These are phyloP conservation scores for Parasteatoda lunata DNA, from an alignment of 2,888 invertebrate genomes.

Conservation along the genomic window DNA sequence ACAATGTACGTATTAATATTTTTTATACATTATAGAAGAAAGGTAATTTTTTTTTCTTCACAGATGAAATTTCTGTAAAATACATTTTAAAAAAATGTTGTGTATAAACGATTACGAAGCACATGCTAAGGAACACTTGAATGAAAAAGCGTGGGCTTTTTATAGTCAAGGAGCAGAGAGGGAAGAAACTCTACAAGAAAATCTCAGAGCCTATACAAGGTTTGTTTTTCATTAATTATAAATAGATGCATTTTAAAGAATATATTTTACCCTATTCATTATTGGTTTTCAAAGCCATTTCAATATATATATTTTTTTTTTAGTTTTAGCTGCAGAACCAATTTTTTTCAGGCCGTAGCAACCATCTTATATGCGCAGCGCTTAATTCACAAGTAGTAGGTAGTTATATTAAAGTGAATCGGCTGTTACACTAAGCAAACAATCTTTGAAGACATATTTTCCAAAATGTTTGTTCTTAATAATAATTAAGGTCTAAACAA, in stretches of 20 bases:
- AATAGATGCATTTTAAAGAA: not conserved
- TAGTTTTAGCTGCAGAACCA: not conserved
- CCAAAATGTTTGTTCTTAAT: too few relatives aligned
- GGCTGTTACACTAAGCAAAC: not conserved
- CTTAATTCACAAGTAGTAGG: not conserved
- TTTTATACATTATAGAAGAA: too few relatives aligned
- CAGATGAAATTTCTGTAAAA: too few relatives aligned
- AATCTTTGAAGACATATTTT: not conserved
- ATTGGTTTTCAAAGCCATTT: too few relatives aligned
- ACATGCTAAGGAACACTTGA: conserved; percentile 80
- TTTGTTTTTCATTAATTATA: not conserved
- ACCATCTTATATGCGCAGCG: too few relatives aligned
- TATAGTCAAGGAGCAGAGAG: conserved; percentile 90
- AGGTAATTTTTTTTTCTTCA: too few relatives aligned
- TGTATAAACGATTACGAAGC: conserved; percentile 86
- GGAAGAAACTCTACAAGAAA: conserved; percentile 83
- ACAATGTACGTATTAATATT: too few relatives aligned
- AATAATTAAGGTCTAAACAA: too few relatives aligned
- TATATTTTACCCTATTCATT: too few relatives aligned
- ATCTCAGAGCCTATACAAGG: conserved; percentile 80
- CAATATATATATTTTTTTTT: not conserved
- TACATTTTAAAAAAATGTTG: conserved; percentile 75
- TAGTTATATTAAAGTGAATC: not conserved
- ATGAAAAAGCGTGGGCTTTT: conserved; percentile 84
- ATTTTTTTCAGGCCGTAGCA: too few relatives aligned